These are phyloP conservation scores for Aegotheles bennettii DNA, from an alignment of 2,113 vertebrate genomes.

Conservation along the genomic window DNA sequence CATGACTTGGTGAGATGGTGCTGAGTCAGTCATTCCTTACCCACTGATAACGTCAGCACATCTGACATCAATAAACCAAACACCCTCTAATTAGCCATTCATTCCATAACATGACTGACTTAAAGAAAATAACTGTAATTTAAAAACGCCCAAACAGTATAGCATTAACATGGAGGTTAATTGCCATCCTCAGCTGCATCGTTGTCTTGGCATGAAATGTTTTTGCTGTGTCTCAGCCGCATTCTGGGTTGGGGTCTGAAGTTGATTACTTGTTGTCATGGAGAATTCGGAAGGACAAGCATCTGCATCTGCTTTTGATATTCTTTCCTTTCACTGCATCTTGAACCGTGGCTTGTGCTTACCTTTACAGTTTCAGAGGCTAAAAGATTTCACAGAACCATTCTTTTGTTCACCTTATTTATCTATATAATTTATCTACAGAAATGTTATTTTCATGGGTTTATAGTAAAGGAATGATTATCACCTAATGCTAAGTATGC, in stretches of 20 bases:
- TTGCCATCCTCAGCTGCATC: background rate
- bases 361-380: background rate
- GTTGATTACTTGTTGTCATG: background rate
- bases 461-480: background rate
- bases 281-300: background rate
- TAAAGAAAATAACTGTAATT: background rate
- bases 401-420: background rate
- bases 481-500: background rate
- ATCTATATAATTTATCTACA: background rate
- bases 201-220: background rate
- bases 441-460: background rate
- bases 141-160: background rate
- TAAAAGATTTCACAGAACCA: background rate
- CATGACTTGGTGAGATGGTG: background rate
- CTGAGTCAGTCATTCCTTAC: background rate
- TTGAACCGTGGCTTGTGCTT: background rate
- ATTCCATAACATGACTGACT: background rate
- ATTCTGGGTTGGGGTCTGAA: background rate
- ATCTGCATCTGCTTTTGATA: background rate
- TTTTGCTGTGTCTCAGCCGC: accelerated
- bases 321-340: background rate
- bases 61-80: background rate
- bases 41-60: background rate
- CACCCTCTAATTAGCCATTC: background rate
- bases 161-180: background rate